Percentiles rank a stretch among this genome's conserved stretches.
Evolutionary conservation across 2,888 invertebrate genomes (phyloP).

Genomic region (Mechanitis mazaeus): DNA sequence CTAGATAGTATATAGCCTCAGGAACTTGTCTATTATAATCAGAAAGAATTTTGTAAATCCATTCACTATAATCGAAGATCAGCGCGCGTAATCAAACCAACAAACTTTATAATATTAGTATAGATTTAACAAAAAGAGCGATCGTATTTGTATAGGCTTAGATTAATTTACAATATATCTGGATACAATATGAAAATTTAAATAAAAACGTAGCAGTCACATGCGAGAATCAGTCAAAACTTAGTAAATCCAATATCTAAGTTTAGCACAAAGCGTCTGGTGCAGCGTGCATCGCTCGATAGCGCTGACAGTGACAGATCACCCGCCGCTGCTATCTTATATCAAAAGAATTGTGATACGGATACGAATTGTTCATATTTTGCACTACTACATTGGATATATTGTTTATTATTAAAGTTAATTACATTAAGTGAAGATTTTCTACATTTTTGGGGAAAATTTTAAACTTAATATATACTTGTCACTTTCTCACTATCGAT

Average conservation of each 20-base stretch:
- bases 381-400: not conserved
- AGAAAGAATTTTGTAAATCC: no score
- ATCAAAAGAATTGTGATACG: slow-evolving; percentile 32
- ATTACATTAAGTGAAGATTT: not conserved
- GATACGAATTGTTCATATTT: slow-evolving; percentile 20
- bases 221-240: slow-evolving; percentile 58
- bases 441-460: not conserved
- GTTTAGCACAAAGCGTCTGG: slow-evolving; percentile 51
- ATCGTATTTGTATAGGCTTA: not conserved
- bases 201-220: slow-evolving; percentile 13
- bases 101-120: no score
- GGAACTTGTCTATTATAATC: no score
- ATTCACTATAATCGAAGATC: no score
- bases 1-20: no score
- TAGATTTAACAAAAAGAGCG: no score
- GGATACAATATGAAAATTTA: not conserved
- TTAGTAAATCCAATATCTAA: slow-evolving; percentile 71
- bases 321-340: slow-evolving; percentile 45
- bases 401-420: no score
- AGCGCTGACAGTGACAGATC: slow-evolving; percentile 69
- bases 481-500: no score
- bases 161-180: not conserved
- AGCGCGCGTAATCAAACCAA: no score
- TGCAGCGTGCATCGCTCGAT: slow-evolving; percentile 68
- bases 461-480: no score